A percentile compares a stretch with the other conserved stretches of the same genome.
Conservation (phyloP, 2,888 invertebrate species). For the Amaurobius ferox region DNA sequence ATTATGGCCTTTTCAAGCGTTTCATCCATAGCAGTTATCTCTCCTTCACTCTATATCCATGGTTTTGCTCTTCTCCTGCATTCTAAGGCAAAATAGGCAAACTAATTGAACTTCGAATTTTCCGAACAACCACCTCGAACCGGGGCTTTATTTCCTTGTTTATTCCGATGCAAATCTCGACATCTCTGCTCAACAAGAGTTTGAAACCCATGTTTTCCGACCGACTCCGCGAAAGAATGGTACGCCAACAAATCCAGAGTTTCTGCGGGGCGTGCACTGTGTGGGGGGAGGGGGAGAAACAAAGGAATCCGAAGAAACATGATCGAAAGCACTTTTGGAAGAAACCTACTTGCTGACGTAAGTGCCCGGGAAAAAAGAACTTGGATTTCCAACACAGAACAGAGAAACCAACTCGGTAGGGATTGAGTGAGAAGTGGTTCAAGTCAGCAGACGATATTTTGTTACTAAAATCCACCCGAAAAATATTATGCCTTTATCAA, state of each 20-base stretch:
- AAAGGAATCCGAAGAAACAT: constrained; percentile 6
- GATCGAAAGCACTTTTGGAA: constrained; percentile 5
- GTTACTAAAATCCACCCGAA: no score
- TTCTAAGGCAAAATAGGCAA: no score
- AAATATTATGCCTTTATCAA: no score
- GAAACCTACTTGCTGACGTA: constrained; percentile 9
- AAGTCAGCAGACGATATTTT: background rate
- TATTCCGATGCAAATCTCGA: constrained; percentile 4
- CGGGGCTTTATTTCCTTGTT: no score
- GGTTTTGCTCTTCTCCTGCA: no score
- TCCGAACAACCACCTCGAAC: background rate
- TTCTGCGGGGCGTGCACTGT: no score
- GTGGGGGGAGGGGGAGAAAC: background rate
- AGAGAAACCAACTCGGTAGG: no score
- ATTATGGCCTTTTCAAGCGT: no score
- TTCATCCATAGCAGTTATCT: no score
- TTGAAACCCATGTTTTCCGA: background rate
- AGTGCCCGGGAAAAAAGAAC: background rate
- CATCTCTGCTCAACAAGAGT: background rate
- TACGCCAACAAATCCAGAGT: background rate
- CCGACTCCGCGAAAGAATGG: background rate
- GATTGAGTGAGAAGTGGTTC: background rate
- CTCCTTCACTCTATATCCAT: no score
- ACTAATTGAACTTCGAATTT: background rate
- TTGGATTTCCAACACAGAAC: background rate